Conservation (phyloP, 2,113 vertebrate genomes). For the Pterophyllum scalare region DNA sequence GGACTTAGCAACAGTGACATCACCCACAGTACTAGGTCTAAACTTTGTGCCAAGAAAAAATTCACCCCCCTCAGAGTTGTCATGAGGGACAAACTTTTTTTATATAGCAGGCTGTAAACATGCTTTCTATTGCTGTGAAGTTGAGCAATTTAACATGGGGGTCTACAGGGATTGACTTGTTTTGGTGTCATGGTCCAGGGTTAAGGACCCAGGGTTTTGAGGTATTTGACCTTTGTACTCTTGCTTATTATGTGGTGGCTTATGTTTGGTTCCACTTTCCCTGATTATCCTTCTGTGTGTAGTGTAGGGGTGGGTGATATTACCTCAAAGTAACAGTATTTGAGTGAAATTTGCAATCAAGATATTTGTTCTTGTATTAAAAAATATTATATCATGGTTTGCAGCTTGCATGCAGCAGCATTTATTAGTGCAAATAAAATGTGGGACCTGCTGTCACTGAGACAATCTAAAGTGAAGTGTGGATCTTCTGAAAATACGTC, state of each 20-base stretch:
- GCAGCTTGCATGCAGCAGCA: not conserved
- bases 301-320: not conserved
- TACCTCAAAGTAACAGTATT: not conserved
- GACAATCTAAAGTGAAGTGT: not conserved
- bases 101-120: not conserved
- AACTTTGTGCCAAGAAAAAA: not conserved
- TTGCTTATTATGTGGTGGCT: not conserved
- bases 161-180: not conserved
- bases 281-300: not conserved
- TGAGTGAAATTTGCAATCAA: not conserved
- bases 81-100: not conserved
- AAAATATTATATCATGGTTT: not conserved
- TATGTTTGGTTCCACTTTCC: not conserved
- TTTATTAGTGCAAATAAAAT: not conserved
- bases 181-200: no score
- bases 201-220: no score
- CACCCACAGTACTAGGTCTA: not conserved
- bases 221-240: no score
- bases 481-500: not conserved
- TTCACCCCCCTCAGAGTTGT: not conserved
- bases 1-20: not conserved
- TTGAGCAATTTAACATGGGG: not conserved
- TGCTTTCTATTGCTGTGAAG: not conserved
- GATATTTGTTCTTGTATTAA: not conserved
- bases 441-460: not conserved